Conservation (phyloP, 2,888 invertebrate species). For the Pammene aurita region DNA sequence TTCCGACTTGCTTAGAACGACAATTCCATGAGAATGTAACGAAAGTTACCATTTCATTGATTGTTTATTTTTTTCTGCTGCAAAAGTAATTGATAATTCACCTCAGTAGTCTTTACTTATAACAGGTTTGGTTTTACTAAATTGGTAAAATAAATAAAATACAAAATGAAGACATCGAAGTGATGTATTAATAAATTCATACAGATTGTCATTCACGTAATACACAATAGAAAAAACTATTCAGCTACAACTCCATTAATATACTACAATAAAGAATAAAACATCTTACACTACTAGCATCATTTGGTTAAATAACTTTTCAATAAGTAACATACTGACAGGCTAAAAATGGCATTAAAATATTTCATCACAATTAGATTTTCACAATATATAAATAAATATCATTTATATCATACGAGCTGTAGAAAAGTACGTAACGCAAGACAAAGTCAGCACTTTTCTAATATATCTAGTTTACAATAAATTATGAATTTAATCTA, state of each 20-base stretch:
- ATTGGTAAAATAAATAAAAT: constrained; percentile 42
- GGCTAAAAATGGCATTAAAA: constrained; percentile 80
- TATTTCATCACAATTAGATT: constrained; percentile 76
- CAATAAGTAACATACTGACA: constrained; percentile 75
- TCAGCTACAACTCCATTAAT: constrained; percentile 69
- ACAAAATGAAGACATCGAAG: constrained; percentile 66
- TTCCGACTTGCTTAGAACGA: too few relatives aligned
- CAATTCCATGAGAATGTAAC: too few relatives aligned
- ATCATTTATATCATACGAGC: constrained; percentile 46
- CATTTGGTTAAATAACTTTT: constrained; percentile 80
- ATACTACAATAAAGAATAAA: constrained; percentile 70
- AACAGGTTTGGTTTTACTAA: background rate
- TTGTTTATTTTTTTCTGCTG: too few relatives aligned
- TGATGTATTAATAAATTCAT: constrained; percentile 80
- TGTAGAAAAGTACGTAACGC: constrained; percentile 39
- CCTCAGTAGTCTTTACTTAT: too few relatives aligned
- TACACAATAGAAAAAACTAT: constrained; percentile 78
- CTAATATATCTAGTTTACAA: constrained; percentile 44
- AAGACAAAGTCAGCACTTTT: constrained; percentile 33
- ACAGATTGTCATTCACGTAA: constrained; percentile 76
- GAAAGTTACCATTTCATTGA: too few relatives aligned
- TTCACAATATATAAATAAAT: constrained; percentile 69
- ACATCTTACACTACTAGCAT: constrained; percentile 79
- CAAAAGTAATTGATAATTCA: too few relatives aligned
- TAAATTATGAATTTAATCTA: constrained; percentile 52